Conservation (phyloP, 2,113 vertebrate genomes). For the Argyrosomus japonicus region DNA sequence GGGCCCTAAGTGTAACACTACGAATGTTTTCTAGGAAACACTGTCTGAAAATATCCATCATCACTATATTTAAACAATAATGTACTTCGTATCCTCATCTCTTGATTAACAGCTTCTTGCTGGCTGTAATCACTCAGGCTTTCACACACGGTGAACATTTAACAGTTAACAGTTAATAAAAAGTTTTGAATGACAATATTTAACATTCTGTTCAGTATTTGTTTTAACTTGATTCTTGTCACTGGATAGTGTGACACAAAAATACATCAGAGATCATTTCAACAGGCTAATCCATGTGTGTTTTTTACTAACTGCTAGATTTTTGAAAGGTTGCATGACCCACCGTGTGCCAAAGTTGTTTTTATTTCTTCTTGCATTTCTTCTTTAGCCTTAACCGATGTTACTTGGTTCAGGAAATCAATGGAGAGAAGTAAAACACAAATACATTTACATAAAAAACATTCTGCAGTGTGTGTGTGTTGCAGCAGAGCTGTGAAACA, state of each 20-base stretch:
- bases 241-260: background rate
- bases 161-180: background rate
- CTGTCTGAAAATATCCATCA: background rate
- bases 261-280: background rate
- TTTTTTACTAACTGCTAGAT: background rate
- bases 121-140: background rate
- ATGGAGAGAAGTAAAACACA: background rate
- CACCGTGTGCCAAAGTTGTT: background rate
- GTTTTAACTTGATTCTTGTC: background rate
- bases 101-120: background rate
- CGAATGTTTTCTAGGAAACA: background rate
- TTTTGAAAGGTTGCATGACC: background rate
- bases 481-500: constrained; percentile 59
- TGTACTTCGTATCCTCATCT: too few relatives aligned
- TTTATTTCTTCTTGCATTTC: background rate
- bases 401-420: background rate
- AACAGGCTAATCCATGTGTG: background rate
- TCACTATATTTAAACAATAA: background rate
- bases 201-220: background rate
- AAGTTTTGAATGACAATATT: background rate
- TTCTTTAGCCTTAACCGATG: background rate
- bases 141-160: background rate
- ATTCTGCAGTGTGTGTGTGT: constrained; percentile 29
- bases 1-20: background rate
- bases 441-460: constrained; percentile 24